phyloP scores from a whole-genome alignment of 2,888 invertebrate genomes.

The Yponomeuta cagnagella region DNA sequence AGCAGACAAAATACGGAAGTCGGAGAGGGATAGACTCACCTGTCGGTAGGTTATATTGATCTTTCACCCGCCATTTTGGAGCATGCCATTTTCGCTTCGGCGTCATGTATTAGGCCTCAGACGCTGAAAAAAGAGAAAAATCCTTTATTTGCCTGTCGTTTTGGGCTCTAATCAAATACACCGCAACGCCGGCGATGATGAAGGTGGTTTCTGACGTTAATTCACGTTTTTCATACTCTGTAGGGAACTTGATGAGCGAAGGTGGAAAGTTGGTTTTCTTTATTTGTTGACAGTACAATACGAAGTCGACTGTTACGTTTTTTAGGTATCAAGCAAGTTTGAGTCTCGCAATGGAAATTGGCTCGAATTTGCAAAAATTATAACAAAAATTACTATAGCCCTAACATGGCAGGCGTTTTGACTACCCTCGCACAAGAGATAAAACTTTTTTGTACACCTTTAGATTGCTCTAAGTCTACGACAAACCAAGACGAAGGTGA shows the following conservation, averaged over 20 bases:
- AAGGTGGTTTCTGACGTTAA: conserved; percentile 54
- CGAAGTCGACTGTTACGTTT: not conserved
- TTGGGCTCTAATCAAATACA: conserved; percentile 67
- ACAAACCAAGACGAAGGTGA: too few species aligned
- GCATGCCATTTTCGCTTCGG: conserved; percentile 65
- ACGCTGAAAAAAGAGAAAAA: conserved; percentile 51
- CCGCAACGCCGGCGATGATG: conserved; percentile 40
- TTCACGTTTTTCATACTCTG: conserved; percentile 54
- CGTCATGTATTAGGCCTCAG: conserved; percentile 54
- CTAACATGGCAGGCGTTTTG: too few species aligned
- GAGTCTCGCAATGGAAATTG: too few species aligned
- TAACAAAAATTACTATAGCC: too few species aligned
- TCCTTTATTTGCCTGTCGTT: conserved; percentile 66
- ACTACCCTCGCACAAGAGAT: too few species aligned
- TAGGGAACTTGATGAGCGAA: not conserved
- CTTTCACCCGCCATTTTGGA: conserved; percentile 75
- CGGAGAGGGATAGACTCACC: conserved; percentile 46
- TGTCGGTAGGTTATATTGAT: conserved; percentile 75
- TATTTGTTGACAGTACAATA: not conserved
- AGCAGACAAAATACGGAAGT: conserved; percentile 28
- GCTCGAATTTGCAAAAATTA: too few species aligned
- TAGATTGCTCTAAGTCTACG: too few species aligned
- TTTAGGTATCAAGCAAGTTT: too few species aligned
- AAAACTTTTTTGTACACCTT: too few species aligned
- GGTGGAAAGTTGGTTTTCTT: not conserved